Evolutionary conservation across 2,888 invertebrate species (phyloP).

Genomic region (Tetropium fuscum): DNA sequence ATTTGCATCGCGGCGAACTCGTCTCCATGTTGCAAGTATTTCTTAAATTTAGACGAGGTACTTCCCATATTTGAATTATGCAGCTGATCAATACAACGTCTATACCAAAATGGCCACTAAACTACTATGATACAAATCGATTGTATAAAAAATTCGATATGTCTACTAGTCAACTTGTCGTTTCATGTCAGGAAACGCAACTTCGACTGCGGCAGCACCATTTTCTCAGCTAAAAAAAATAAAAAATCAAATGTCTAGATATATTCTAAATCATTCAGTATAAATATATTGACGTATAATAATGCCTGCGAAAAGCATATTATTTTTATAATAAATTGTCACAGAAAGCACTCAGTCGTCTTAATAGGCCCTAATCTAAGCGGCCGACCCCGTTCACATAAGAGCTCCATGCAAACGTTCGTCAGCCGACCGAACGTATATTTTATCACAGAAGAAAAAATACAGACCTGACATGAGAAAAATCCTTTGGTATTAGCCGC

Average conservation of each 20-base stretch:
- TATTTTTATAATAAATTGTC: no score
- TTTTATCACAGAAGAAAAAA: no score
- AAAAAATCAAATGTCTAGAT: no score
- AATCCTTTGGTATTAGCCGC: no score
- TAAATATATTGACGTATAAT: background rate
- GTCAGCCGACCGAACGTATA: no score
- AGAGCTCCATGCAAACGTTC: no score
- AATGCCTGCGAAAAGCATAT: no score
- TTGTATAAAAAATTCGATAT: slow-evolving; percentile 51
- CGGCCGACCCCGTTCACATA: no score
- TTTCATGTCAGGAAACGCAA: slow-evolving; percentile 63
- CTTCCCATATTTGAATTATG: slow-evolving; percentile 71
- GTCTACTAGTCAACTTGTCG: slow-evolving; percentile 45
- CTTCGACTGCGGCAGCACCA: slow-evolving; percentile 43
- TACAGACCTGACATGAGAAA: no score
- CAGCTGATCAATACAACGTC: background rate
- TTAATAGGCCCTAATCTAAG: no score
- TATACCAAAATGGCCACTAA: slow-evolving; percentile 24
- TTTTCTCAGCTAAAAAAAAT: slow-evolving; percentile 48
- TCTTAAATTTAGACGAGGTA: slow-evolving; percentile 76
- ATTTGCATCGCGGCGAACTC: slow-evolving; percentile 77
- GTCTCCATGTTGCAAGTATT: slow-evolving; percentile 77
- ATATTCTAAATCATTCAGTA: background rate
- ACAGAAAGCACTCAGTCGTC: no score
- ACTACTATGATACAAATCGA: slow-evolving; percentile 37